phyloP scores from a whole-genome alignment of 2,888 invertebrate genomes.

The Dinocampus coccinellae region DNA sequence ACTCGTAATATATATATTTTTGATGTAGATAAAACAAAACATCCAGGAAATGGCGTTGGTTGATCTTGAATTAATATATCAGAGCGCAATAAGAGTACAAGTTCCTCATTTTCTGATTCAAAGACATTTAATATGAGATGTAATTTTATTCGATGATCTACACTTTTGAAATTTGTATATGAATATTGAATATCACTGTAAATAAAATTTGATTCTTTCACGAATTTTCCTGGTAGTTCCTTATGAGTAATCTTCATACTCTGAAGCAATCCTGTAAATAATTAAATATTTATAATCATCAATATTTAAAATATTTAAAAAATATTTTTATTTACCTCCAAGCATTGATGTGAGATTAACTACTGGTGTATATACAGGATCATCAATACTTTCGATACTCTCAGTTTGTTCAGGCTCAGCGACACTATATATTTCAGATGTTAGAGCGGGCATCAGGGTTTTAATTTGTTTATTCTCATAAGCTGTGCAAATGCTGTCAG shows the following conservation, averaged over 20 bases:
- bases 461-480: constrained; percentile 70
- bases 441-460: constrained; percentile 27
- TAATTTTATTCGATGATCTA: constrained; percentile 75
- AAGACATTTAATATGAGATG: constrained; percentile 73
- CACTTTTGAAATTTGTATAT: constrained; percentile 71
- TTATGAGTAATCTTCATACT: constrained; percentile 69
- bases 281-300: background rate
- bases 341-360: constrained; percentile 67
- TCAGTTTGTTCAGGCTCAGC: constrained; percentile 30
- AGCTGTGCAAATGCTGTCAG: constrained; percentile 75
- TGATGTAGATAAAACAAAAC: constrained; percentile 71
- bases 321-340: constrained; percentile 65
- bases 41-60: constrained; percentile 66
- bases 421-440: constrained; percentile 36
- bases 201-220: constrained; percentile 51
- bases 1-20: constrained; percentile 72
- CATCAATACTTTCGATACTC: constrained; percentile 40
- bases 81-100: constrained; percentile 71
- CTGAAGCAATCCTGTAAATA: constrained; percentile 69
- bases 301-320: background rate
- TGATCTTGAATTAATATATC: constrained; percentile 68
- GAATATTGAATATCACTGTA: constrained; percentile 70
- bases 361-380: constrained; percentile 49
- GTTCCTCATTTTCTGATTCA: constrained; percentile 72
- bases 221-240: constrained; percentile 62